Evolutionary conservation across 2,888 invertebrate genomes (phyloP).

Genomic region (Orthosia gothica): DNA sequence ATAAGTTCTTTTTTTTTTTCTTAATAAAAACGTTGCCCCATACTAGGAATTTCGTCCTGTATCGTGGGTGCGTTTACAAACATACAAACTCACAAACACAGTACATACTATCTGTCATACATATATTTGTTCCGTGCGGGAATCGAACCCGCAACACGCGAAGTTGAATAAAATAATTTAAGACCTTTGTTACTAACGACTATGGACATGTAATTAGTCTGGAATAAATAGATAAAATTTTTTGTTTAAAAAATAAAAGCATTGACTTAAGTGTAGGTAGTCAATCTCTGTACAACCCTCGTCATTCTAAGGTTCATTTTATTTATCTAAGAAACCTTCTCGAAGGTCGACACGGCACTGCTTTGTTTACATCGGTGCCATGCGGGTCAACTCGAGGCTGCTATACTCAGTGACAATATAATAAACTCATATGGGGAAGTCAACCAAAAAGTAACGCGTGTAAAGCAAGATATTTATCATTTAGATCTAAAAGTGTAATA

Average conservation of each 20-base stretch:
- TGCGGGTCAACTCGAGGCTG: conserved; percentile 54
- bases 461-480: conserved; percentile 1
- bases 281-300: conserved; percentile 73
- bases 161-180: no score
- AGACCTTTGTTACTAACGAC: no score
- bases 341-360: conserved; percentile 85
- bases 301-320: conserved; percentile 65
- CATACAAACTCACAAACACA: no score
- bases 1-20: no score
- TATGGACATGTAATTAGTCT: no score
- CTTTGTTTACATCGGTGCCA: conserved; percentile 83
- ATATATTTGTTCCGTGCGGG: no score
- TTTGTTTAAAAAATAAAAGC: background rate
- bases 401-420: conserved; percentile 38
- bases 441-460: conserved; percentile 82
- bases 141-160: no score
- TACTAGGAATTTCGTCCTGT: no score
- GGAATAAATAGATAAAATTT: no score
- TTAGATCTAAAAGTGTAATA: background rate
- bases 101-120: no score
- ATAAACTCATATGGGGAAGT: conserved; percentile 80
- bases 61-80: no score
- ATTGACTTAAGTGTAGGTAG: conserved; percentile 14
- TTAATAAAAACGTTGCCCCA: no score
- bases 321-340: conserved; percentile 78